Evolutionary conservation across 2,113 vertebrate species (phyloP).

Genomic region (Pantherophis guttatus): DNA sequence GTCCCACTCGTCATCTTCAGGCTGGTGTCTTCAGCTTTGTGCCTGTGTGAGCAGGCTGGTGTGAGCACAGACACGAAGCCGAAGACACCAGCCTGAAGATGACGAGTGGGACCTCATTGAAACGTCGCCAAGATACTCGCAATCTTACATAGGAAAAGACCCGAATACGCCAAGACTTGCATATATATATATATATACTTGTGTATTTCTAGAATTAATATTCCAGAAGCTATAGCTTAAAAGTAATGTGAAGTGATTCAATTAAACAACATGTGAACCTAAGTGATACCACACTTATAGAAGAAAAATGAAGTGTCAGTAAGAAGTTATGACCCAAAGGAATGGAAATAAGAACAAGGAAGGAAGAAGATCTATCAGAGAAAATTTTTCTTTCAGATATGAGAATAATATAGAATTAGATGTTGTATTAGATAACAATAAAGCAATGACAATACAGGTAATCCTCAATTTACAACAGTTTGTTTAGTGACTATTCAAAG

Average conservation of each 20-base stretch:
- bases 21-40: too few species aligned
- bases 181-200: not conserved
- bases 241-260: not conserved
- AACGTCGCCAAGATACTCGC: too few species aligned
- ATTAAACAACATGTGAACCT: not conserved
- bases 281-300: not conserved
- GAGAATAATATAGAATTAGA: not conserved
- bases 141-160: too few species aligned
- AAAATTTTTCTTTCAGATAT: too few species aligned
- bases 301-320: not conserved
- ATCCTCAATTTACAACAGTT: not conserved
- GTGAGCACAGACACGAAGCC: too few species aligned
- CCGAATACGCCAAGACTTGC: too few species aligned
- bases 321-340: not conserved
- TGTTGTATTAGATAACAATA: not conserved
- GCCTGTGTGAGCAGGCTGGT: too few species aligned
- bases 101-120: too few species aligned
- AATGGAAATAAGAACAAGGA: not conserved
- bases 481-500: not conserved
- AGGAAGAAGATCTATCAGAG: not conserved
- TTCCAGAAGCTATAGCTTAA: not conserved
- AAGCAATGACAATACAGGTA: not conserved
- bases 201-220: constrained; percentile 9
- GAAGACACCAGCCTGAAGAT: too few species aligned
- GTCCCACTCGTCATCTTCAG: too few species aligned